Percentiles rank a stretch among this genome's conserved stretches.
phyloP scores from a whole-genome alignment of 2,888 invertebrate genomes.

The Zygothrica quintamaculata region DNA sequence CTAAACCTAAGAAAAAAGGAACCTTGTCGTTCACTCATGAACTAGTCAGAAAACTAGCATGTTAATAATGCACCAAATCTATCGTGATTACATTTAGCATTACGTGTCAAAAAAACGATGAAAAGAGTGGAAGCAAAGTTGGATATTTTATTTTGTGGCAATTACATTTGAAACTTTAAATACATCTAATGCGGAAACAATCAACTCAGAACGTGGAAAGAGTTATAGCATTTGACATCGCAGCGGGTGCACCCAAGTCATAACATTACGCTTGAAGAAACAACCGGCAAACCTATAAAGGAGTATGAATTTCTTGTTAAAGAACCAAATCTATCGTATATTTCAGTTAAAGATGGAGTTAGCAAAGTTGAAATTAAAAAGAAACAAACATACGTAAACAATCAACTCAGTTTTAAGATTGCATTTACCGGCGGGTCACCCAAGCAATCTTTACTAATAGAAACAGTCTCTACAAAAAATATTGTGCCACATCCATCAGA shows the following conservation, averaged over 20 bases:
- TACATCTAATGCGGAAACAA: constrained; percentile 86
- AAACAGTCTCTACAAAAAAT: constrained; percentile 90
- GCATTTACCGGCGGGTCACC: constrained; percentile 84
- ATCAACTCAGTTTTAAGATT: constrained; percentile 87
- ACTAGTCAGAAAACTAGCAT: neutral
- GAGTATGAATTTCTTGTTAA: constrained; percentile 89
- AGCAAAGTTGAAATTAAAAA: constrained; percentile 86
- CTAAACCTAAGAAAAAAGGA: too few species aligned
- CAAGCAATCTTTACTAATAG: constrained; percentile 85
- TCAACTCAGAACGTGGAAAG: constrained; percentile 93
- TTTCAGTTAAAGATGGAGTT: constrained; percentile 88
- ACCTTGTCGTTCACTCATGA: too few species aligned
- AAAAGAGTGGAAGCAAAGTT: constrained; percentile 39
- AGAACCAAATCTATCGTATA: constrained; percentile 88
- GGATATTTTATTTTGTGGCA: constrained; percentile 23
- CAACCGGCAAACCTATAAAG: constrained; percentile 89
- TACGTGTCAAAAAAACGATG: constrained; percentile 52
- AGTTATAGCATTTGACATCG: constrained; percentile 92
- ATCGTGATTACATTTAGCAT: constrained; percentile 29
- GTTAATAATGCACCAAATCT: constrained; percentile 23
- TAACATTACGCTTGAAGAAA: constrained; percentile 93
- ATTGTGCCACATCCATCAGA: constrained; percentile 93
- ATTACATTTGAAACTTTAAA: constrained; percentile 23
- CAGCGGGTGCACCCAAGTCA: constrained; percentile 94
- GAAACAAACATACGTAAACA: constrained; percentile 84